Conservation (phyloP, 2,797 vertebrate genomes). For the Pipistrellus pygmaeus region DNA sequence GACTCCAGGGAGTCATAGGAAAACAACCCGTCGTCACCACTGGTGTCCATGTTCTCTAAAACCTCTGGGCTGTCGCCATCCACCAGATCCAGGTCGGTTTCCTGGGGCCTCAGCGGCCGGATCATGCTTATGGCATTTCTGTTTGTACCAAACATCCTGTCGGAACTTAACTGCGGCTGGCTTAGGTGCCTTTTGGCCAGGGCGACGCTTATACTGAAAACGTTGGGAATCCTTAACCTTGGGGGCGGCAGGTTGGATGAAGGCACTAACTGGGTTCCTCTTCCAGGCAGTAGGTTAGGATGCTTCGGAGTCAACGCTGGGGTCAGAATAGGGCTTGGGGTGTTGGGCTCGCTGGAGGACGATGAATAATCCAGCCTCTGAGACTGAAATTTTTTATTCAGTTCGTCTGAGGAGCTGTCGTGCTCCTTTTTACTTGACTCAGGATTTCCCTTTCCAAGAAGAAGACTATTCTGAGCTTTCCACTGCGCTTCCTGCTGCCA, state of each 20-base stretch:
- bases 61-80: conserved; percentile 85
- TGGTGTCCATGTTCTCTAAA: conserved; percentile 90
- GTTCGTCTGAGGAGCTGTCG: conserved; percentile 93
- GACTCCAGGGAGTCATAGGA: conserved; percentile 79
- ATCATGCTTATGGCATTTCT: conserved; percentile 99
- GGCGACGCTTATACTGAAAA: conserved; percentile 88
- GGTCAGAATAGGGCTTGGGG: conserved; percentile 91
- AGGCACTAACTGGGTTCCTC: conserved; percentile 76
- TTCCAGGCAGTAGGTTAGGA: conserved; percentile 87
- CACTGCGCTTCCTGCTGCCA: conserved; percentile 88
- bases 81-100: conserved; percentile 93
- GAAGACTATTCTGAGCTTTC: conserved; percentile 83
- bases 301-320: conserved; percentile 91
- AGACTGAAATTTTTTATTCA: conserved; percentile 94
- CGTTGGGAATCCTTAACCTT: conserved; percentile 90
- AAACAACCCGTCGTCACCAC: conserved; percentile 83
- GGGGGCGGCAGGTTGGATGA: conserved; percentile 89
- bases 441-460: conserved; percentile 80
- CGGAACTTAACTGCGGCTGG: conserved; percentile 93
- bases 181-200: conserved; percentile 95
- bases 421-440: conserved; percentile 82
- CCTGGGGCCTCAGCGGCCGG: conserved; percentile 92
- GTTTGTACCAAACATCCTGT: conserved; percentile 91
- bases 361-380: conserved; percentile 95
- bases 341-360: conserved; percentile 93